A percentile compares a stretch with the other conserved stretches of the same genome.
These are phyloP conservation scores for Apodemia hepburni DNA, from an alignment of 2,888 invertebrate genomes.

Conservation along the genomic window DNA sequence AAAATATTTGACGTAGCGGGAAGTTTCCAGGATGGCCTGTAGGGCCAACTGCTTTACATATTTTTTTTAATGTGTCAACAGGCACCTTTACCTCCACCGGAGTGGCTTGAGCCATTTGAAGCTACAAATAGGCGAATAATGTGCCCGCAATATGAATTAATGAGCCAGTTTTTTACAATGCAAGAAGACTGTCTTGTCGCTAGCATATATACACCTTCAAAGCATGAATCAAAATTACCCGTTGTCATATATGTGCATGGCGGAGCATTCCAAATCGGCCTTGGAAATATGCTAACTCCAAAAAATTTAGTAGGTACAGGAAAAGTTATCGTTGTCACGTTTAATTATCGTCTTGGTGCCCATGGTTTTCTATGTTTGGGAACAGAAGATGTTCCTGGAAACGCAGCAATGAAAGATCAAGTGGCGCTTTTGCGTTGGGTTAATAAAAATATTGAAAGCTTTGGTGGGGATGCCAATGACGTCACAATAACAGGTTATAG, in stretches of 20 bases:
- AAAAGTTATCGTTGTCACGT: conserved; percentile 36
- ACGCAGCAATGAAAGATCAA: conserved; percentile 59
- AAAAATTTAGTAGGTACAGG: conserved; percentile 42
- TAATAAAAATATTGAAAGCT: conserved; percentile 21
- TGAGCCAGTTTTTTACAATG: neutral
- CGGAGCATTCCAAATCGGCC: conserved; percentile 53
- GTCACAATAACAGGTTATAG: conserved; percentile 47
- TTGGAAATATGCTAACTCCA: conserved; percentile 36
- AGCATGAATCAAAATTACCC: conserved; percentile 36
- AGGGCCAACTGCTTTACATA: too few relatives aligned
- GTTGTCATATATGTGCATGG: conserved; percentile 62
- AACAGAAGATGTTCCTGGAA: conserved; percentile 30
- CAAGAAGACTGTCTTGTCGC: conserved; percentile 36
- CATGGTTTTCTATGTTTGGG: conserved; percentile 51
- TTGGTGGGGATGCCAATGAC: conserved; percentile 21
- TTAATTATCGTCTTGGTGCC: neutral
- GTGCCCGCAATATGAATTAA: conserved; percentile 37
- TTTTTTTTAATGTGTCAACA: conserved; percentile 20
- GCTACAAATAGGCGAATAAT: conserved; percentile 34
- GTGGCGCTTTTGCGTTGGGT: conserved; percentile 34
- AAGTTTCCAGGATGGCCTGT: too few relatives aligned
- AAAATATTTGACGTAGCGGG: too few relatives aligned
- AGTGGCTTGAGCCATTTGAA: conserved; percentile 38
- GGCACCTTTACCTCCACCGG: conserved; percentile 43
- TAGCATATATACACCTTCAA: conserved; percentile 35